Conservation (phyloP, 1,140 invertebrate genomes). For the Leptestheria dahalacensis region DNA sequence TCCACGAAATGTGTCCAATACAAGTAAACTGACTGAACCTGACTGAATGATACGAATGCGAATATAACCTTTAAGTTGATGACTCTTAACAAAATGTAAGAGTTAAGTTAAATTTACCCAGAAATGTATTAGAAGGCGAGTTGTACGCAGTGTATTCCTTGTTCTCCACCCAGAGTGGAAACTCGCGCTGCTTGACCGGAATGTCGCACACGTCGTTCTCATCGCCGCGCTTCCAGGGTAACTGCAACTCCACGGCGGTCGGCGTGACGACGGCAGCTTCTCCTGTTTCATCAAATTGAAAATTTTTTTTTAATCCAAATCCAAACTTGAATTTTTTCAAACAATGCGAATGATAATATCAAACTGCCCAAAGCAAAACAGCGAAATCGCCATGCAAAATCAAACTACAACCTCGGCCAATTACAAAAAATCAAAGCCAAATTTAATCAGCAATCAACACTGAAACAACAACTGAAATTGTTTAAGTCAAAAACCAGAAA, state of each 20-base stretch:
- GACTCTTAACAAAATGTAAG: neutral
- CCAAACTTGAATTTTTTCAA: neutral
- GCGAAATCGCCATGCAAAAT: too few relatives aligned
- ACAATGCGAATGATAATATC: neutral
- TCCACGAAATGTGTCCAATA: too few relatives aligned
- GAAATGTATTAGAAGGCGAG: slow-evolving; percentile 75
- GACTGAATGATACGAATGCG: neutral
- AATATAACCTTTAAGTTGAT: neutral
- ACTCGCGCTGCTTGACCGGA: slow-evolving; percentile 70
- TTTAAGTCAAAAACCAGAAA: too few relatives aligned
- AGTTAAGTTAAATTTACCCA: slow-evolving; percentile 49
- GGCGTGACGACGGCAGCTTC: slow-evolving; percentile 31
- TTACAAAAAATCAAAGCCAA: too few relatives aligned
- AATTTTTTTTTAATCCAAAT: too few relatives aligned
- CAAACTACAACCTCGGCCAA: too few relatives aligned
- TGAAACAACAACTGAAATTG: too few relatives aligned
- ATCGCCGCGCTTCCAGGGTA: slow-evolving; percentile 71
- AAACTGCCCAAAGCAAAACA: neutral
- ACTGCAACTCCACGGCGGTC: slow-evolving; percentile 64
- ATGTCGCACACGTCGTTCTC: slow-evolving; percentile 39
- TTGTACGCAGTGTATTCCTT: slow-evolving; percentile 83
- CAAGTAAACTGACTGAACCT: too few relatives aligned
- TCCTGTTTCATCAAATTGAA: slow-evolving; percentile 2
- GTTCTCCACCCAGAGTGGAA: slow-evolving; percentile 79
- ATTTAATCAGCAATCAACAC: too few relatives aligned